These are phyloP conservation scores for Nycteola revayana DNA, from an alignment of 2,888 invertebrate species.

Conservation along the genomic window DNA sequence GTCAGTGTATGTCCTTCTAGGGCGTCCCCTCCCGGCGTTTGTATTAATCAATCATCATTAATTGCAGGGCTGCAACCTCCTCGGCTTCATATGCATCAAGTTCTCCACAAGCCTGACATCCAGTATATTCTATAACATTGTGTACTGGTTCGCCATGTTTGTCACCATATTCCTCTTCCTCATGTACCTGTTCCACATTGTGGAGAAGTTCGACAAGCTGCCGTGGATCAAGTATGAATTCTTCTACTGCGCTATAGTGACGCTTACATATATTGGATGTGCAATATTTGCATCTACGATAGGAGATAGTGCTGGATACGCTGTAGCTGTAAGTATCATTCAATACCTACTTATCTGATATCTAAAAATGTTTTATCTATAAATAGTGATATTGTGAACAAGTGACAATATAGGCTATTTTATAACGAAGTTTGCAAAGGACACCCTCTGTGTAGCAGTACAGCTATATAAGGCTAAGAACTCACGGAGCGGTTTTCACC, in stretches of 20 bases:
- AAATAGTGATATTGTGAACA: no score
- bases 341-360: no score
- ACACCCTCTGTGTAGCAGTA: no score
- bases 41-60: no score
- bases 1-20: no score
- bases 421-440: no score
- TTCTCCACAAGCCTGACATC: slow-evolving; percentile 83
- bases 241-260: slow-evolving; percentile 86
- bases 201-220: slow-evolving; percentile 90
- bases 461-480: no score
- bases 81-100: slow-evolving; percentile 92
- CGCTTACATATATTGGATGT: slow-evolving; percentile 87
- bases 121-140: slow-evolving; percentile 88
- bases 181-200: slow-evolving; percentile 90
- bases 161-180: slow-evolving; percentile 87
- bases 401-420: no score
- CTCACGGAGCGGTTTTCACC: no score
- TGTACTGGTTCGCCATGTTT: slow-evolving; percentile 91
- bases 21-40: no score
- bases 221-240: slow-evolving; percentile 94
- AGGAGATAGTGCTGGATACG: slow-evolving; percentile 82
- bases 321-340: slow-evolving; percentile 86
- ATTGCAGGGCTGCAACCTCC: slow-evolving; percentile 84
- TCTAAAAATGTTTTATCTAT: no score
- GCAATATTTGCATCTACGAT: slow-evolving; percentile 86